Evolutionary conservation across 2,888 invertebrate genomes (phyloP), one percentile per base, ranked within the genome.

Genomic region (Drosophila suboccidentalis): DNA sequence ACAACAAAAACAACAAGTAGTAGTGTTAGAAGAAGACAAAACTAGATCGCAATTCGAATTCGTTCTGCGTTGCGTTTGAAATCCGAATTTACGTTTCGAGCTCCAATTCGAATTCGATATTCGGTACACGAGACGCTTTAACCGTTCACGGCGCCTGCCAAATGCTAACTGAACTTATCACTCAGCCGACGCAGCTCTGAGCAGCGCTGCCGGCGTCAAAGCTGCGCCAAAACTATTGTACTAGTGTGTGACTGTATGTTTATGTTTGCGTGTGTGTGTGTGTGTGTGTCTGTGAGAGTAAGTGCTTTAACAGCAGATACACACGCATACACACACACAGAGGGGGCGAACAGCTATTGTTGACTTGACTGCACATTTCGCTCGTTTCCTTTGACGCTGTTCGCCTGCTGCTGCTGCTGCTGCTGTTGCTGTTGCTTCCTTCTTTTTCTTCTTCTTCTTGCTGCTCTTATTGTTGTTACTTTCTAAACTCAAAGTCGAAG

Each of bases 131-230:
- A 29, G 17, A 17, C 29, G 17, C 76, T 62, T 64, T 60, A 71
- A 84, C 87, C 82, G 89, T 87, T 74, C 85, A 74, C 76, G 81
- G 67, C 82, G 84, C 78, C 78, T 81, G 80, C 75, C 80, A 76
- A 87, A 87, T 81, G 76, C 76, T 81, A 80, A 88, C 88, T 88
- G 81, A 88, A 90, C 70, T 82, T 87, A 84, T 80, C 87, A 86
- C 64, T 81, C 78, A 80, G 75, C 57, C 75, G 70, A 74, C 75
- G 77, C 82, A 57, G 73, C 78, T 36, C 55, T 61, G 71, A 76
- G 63, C 71, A 61, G 47, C 67, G 46, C 69, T 41, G 63, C 51
- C 57, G 57, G 43, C 58, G 36, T 17, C 55, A 53, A 70, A 70
- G 76, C 72, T 71, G 57, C 63, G 34, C 49, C 32, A 32, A 46